Evolutionary conservation across 2,113 vertebrate species (phyloP).

Genomic region (Gavia stellata): DNA sequence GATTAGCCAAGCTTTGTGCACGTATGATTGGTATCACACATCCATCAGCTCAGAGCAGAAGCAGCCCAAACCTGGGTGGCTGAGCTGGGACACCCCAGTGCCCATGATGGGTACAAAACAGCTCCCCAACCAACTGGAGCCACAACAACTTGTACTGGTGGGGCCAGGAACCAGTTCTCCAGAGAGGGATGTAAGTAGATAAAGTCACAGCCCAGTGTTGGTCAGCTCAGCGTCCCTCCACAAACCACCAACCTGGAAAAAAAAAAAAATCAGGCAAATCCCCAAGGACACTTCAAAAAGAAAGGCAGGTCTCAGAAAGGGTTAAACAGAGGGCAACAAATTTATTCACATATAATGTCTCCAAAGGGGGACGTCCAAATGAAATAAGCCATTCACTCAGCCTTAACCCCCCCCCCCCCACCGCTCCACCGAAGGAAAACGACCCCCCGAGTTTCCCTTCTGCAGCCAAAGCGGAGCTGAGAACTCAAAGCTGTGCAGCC

Average conservation of each 20-base stretch:
- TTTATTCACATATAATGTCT: not conserved
- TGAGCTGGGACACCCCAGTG: not conserved
- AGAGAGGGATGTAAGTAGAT: not conserved
- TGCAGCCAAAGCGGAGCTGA: not conserved
- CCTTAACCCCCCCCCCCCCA: rapidly evolving
- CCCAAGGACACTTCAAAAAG: not conserved
- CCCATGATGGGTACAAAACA: not conserved
- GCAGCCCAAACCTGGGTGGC: not conserved
- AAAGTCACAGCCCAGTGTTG: not conserved
- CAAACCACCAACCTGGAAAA: not conserved
- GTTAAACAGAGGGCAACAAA: not conserved
- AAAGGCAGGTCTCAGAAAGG: not conserved
- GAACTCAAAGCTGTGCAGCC: not conserved
- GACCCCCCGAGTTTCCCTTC: not conserved
- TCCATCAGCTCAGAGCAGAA: not conserved
- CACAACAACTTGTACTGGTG: not conserved
- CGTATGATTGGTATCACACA: not conserved
- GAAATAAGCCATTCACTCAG: not conserved
- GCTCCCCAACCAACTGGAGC: not conserved
- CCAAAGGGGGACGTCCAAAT: not conserved
- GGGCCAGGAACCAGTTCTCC: not conserved
- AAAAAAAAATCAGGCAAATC: not conserved
- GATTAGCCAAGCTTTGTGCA: not conserved
- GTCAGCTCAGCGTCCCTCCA: not conserved
- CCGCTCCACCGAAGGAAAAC: not conserved